Base-by-base conservation (phyloP, 2,113 vertebrate genomes). In the Sarotherodon lohbergeri region DNA sequence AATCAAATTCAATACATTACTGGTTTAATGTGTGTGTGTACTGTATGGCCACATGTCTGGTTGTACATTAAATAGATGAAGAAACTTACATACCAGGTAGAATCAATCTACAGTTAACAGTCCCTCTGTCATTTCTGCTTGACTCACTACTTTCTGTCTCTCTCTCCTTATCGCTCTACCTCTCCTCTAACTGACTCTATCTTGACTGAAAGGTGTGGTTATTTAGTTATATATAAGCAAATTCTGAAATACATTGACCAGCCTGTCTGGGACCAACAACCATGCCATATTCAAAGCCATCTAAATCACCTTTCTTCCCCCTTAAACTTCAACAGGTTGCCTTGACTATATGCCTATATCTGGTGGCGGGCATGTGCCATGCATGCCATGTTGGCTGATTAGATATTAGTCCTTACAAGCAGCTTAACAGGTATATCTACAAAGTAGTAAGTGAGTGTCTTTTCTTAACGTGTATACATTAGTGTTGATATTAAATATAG, bases 291-390 rank as follows among this genome's bases (percentile, higher is more conserved):
- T 57, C 7, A 14, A 57, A 57, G 55, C 27, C 1, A 27, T 0
- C 0, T 14, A 27, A 27, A 57, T 27, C 55, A 5, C 24, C 0
- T 27, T 27, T 0, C 22, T 0, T 0, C 22, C 55, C 4, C 11
- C 1, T 27, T 57, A 57, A 57, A 29, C 24, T 57, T 57, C 56
- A 57, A 16, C 0, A 57, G 56, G 12, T 29, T 29, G 56, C 11
- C 2, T 57, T 29, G 24, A 16, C 24, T 29, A 57, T 29, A 29
- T 57, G 24, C 12, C 56, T 29, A 2, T 57, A 9, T 9, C 4
- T 29, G 3, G 56, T 59, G 56, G 56, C 2, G 0, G 56, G 7
- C 24, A 57, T 57, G 7, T 9, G 56, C 56, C 52, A 22, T 22
- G 48, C 17, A 19, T 52, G 48, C 48, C 3, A 56, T 56, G 11